Conservation (phyloP, 2,113 vertebrate genomes). For the Myocastor coypus region DNA sequence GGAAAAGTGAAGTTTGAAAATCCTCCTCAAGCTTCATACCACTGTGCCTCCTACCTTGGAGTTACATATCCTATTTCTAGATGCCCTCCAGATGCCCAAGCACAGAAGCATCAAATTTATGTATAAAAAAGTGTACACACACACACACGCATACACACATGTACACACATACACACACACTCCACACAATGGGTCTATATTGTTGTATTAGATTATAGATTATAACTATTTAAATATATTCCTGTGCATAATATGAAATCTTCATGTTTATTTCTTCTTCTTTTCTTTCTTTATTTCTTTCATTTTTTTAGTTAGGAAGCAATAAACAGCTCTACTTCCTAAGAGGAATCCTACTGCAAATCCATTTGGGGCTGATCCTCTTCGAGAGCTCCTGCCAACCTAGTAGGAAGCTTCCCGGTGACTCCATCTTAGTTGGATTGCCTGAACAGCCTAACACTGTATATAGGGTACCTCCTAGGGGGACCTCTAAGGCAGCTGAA, state of each 20-base stretch:
- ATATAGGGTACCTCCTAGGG: slow-evolving; percentile 50
- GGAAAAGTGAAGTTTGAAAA: slow-evolving; percentile 55
- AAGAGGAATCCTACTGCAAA: slow-evolving; percentile 69
- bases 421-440: slow-evolving; percentile 80
- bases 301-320: slow-evolving; percentile 49
- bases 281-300: background rate
- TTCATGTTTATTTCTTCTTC: slow-evolving; percentile 52
- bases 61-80: slow-evolving; percentile 51
- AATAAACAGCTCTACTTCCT: slow-evolving; percentile 58
- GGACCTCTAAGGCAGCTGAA: slow-evolving; percentile 36
- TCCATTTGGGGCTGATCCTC: slow-evolving; percentile 66
- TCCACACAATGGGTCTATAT: background rate
- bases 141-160: background rate
- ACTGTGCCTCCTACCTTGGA: slow-evolving; percentile 31
- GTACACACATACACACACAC: background rate
- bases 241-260: slow-evolving; percentile 45
- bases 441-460: slow-evolving; percentile 65
- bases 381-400: slow-evolving; percentile 67
- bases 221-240: slow-evolving; percentile 62
- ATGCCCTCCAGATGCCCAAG: slow-evolving; percentile 45
- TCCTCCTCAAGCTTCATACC: slow-evolving; percentile 19
- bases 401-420: slow-evolving; percentile 73
- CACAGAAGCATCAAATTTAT: slow-evolving; percentile 42
- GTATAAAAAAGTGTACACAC: accelerated
- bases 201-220: slow-evolving; percentile 60